Evolutionary conservation across 2,113 vertebrate genomes (phyloP).

Genomic region (Alligator mississippiensis): DNA sequence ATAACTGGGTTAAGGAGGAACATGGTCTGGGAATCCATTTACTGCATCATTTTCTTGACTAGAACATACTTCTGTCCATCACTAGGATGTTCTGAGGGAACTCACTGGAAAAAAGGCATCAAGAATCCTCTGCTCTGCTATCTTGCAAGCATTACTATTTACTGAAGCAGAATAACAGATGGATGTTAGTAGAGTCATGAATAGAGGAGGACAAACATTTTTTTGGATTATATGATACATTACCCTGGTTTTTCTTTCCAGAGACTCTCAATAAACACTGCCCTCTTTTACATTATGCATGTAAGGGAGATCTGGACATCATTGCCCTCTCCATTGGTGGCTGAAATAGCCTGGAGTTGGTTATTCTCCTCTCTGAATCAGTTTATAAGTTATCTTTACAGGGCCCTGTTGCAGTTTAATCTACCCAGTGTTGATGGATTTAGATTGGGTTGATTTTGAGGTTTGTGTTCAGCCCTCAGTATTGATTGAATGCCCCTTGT

Average conservation of each 20-base stretch:
- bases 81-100: not conserved
- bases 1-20: no score
- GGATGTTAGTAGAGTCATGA: not conserved
- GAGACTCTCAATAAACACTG: not conserved
- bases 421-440: not conserved
- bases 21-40: no score
- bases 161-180: not conserved
- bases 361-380: not conserved
- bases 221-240: not conserved
- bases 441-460: not conserved
- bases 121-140: not conserved
- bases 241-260: not conserved
- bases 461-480: not conserved
- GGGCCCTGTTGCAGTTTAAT: not conserved
- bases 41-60: no score
- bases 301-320: not conserved
- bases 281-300: not conserved
- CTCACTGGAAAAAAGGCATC: not conserved
- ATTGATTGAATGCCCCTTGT: not conserved
- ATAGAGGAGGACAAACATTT: not conserved
- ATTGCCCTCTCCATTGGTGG: no score
- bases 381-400: no score
- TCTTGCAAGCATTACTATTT: not conserved
- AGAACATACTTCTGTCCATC: not conserved
- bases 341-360: not conserved